Base-by-base conservation (phyloP, 2,888 invertebrate genomes). In the Polydrusus cervinus region DNA sequence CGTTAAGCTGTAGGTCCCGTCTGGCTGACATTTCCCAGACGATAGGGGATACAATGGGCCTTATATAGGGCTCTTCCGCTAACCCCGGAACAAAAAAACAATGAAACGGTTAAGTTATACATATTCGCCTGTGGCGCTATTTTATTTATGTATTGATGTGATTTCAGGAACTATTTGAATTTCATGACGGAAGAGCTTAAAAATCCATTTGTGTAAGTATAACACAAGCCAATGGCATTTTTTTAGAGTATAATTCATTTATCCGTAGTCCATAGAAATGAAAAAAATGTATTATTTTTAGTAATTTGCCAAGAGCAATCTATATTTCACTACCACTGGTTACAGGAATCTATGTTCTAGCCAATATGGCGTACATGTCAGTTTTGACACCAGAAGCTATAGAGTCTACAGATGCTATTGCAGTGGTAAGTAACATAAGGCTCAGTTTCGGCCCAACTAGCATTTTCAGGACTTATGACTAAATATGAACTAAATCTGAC, bases 111-210 rank as follows among this genome's bases (percentile, higher is more conserved):
- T n/a, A n/a, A n/a, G n/a, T n/a, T n/a, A n/a, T n/a, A n/a, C n/a
- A n/a, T n/a, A n/a, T n/a, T n/a, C n/a, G n/a, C n/a, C n/a, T n/a
- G n/a, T n/a, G n/a, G n/a, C n/a, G n/a, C n/a, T n/a, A n/a, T 25
- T 25, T 25, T 25, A 25, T 25, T 1, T 43, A 11, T 43, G n/a
- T 13, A 34, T n/a, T 43, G 13, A 45, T 65, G 64, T 71, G 67
- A 79, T 88, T 87, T 74, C 84, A 93, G 93, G 93, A 97, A 94
- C 86, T 97, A 96, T 86, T 88, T 97, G 74, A 97, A 97, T 87
- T 97, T 96, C 85, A 96, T 97, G 93, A 97, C 96, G 2, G 97
- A 97, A 87, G 97, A 97, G 86, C 87, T 97, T 25, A 92, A 92
- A 82, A 91, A 96, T 86, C 97, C 95, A 0, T 95, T 93, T 84